A percentile compares a stretch with the other conserved stretches of the same genome.
Conservation (phyloP, 2,113 vertebrate species). For the Tachycineta bicolor region DNA sequence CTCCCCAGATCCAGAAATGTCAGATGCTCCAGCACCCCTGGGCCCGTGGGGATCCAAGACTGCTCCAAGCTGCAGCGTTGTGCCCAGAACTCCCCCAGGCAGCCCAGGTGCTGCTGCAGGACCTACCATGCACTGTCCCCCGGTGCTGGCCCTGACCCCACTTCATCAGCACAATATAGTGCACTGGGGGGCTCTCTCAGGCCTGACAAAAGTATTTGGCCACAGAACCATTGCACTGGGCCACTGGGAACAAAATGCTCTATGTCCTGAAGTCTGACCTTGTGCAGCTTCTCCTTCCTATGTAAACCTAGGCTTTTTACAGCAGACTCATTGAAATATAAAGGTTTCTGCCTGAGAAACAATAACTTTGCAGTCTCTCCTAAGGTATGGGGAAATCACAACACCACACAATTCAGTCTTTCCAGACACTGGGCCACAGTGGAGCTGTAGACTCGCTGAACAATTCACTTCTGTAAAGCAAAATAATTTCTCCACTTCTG, state of each 20-base stretch:
- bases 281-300: background rate
- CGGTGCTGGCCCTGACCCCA: background rate
- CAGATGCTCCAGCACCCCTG: background rate
- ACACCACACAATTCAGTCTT: background rate
- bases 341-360: background rate
- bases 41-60: fast-evolving
- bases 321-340: background rate
- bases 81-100: no score
- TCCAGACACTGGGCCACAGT: background rate
- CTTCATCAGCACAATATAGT: background rate
- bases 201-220: background rate
- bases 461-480: background rate
- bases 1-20: background rate
- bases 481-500: background rate
- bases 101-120: fast-evolving
- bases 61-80: fast-evolving
- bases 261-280: background rate
- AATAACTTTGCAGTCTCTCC: background rate
- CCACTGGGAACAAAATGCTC: background rate
- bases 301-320: background rate
- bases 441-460: background rate
- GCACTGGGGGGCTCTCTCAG: background rate
- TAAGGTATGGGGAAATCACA: background rate
- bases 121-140: fast-evolving
- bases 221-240: background rate